phyloP scores from a whole-genome alignment of 1,140 invertebrate genomes.

The Sycobia sp. region DNA sequence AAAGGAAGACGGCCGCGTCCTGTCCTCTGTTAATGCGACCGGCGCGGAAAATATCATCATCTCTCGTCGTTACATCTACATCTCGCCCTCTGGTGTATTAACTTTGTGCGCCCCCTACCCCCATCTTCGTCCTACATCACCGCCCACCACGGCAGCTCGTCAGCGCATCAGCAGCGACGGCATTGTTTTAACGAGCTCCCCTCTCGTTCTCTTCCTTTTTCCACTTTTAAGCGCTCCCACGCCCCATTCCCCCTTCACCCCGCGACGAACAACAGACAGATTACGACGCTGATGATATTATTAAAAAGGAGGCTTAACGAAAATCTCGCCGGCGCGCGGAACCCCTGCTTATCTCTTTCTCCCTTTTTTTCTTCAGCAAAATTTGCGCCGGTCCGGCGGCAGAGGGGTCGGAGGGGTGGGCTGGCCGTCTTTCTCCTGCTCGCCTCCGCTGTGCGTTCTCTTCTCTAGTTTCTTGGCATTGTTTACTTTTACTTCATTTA shows the following conservation, averaged over 20 bases:
- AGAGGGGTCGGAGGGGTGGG: too few relatives aligned
- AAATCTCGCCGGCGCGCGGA: background rate
- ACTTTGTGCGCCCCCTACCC: slow-evolving; percentile 5
- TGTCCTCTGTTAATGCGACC: background rate
- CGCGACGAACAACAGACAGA: slow-evolving; percentile 41
- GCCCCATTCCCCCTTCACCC: too few relatives aligned
- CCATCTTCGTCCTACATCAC: background rate
- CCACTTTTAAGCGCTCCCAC: background rate
- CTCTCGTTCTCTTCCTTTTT: background rate
- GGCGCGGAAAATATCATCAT: slow-evolving; percentile 7
- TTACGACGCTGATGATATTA: slow-evolving; percentile 47
- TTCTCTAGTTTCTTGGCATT: background rate
- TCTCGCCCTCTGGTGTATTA: slow-evolving; percentile 17
- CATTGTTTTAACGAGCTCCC: slow-evolving; percentile 35
- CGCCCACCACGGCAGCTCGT: slow-evolving; percentile 3
- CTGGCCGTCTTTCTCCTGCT: too few relatives aligned
- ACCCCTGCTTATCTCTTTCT: slow-evolving; percentile 2
- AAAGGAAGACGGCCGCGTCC: background rate
- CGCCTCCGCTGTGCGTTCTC: background rate
- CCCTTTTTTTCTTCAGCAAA: slow-evolving; percentile 5
- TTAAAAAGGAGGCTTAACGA: slow-evolving; percentile 45
- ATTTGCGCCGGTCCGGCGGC: slow-evolving; percentile 20
- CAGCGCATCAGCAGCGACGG: background rate
- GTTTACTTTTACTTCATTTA: too few relatives aligned
- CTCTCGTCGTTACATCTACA: slow-evolving; percentile 9